Base-by-base conservation (phyloP, 1,140 invertebrate genomes). In the Leptinotarsa texana region DNA sequence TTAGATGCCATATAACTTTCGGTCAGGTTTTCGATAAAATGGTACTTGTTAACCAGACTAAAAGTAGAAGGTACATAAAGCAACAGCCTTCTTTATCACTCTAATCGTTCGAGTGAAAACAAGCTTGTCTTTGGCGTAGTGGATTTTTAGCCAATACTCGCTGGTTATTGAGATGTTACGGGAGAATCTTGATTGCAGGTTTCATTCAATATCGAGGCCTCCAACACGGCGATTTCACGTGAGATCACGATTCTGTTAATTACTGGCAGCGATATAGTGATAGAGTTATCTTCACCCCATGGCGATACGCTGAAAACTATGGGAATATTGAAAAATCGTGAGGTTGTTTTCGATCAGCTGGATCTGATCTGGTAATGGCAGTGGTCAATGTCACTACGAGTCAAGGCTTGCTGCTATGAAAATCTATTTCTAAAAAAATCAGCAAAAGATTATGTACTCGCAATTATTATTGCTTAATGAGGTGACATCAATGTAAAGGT, bases 231-330 rank as follows among this genome's bases (percentile, higher is more conserved):
- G 78, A 79, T 79, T 79, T 79, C 74, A 79, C 75, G 75, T 77
- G 74, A 74, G 75, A 77, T 76, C 75, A 79, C 78, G 78, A 79
- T 73, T 72, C 73, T 77, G 78, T 79, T 79, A 79, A 79, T 79
- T 79, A 77, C 76, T 75, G 11, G 33, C 47, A 66, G 57, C 63
- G 72, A 76, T 76, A 75, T 75, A 73, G 70, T 77, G 74, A 74
- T 79, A 74, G 48, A 63, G 57, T 75, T 73, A 72, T 68, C 62
- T 61, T 72, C 65, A 73, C 70, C 71, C 75, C 71, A 67, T 66
- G 42, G 63, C 21, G 63, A 11, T 67, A 69, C 63, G 21, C 17
- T 65, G 57, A 51, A 75, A 76, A 74, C 74, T 75, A 70, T 78
- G 77, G 74, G 77, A 77, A 79, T 76, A 72, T 33, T 69, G 69